Base-by-base conservation (phyloP, 2,888 invertebrate genomes). In the Coleophora flavipennella region DNA sequence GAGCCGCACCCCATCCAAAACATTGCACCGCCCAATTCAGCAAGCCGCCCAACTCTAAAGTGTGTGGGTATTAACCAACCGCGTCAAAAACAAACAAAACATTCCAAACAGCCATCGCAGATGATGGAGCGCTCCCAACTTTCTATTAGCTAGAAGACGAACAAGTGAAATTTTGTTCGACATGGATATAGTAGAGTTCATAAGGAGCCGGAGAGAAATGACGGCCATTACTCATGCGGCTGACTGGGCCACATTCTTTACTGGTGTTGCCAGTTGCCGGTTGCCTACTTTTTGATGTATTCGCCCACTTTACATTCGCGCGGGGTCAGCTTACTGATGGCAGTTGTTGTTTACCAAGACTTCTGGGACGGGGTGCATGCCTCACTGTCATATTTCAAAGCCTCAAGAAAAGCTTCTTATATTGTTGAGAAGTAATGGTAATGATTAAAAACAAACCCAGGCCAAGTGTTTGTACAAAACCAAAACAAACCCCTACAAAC, bases 131-230 rank as follows among this genome's bases (percentile, higher is more conserved):
- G 20, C 25, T 35, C 25, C 47, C 48, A 57, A 58, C 49, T 57
- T 62, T 62, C 58, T 59, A 61, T 65, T 62, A 59, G 53, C 51
- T 48, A 52, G 55, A 58, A 57, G 43, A 49, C 47, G 58, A 66
- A 65, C 62, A 67, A 76, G 71, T 69, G 63, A 72, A 75, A 72
- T 71, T 72, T 67, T 54, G 73, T 75, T 75, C 67, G 73, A 71
- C 70, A 65, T 54, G 62, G 67, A 77, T 75, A 68, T 72, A 78
- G 63, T 70, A 62, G 64, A 68, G 71, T 76, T 76, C 74, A 76
- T 76, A 74, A 75, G 70, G 64, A 70, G 60, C 53, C 49, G 49
- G 52, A 66, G 75, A 80, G 62, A 57, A 71, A 80, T 73, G 64
- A 57, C 59, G 49, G 49, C 50, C 67, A 78, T 80, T 73, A 77